Evolutionary conservation across 2,888 invertebrate species (phyloP), one percentile per base, ranked within the genome.

Genomic region (Lordiphosa andalusiaca): DNA sequence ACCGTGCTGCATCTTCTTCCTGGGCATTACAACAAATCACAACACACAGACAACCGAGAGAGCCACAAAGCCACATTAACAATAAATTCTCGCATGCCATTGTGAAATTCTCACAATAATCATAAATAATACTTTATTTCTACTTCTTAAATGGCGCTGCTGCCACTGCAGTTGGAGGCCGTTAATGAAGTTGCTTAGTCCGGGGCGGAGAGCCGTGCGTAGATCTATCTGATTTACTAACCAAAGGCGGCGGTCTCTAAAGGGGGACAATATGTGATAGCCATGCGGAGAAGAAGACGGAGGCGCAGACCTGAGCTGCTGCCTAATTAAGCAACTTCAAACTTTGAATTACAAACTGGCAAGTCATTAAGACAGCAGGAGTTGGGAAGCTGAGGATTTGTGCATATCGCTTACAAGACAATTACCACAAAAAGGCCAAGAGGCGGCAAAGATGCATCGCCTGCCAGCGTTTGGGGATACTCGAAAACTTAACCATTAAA

Each of bases 101-200:
- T 84, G 87, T 84, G 84, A 84, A 86, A 83, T 86, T 86, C 87
- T 86, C 87, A 87, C 87, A 85, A 84, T 85, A 80, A 85, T 84
- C 86, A 84, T 84, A 84, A 84, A 81, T 81, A 84, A 84, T 80
- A 84, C 75, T 78, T 80, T 78, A 84, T 78, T 84, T 84, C 74
- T 82, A 67, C 83, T 67, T 84, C 69, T 74, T 75, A 73, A 84
- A 78, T 82, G 78, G 66, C 73, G 64, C 42, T 52, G 60, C 58
- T 42, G 57, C 42, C 38, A 55, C 51, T 23, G 52, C 38, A 38
- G 64, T 19, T 40, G 50, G 30, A 3, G 9, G 30, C 55, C 52
- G 68, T 64, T 80, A 80, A 80, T 80, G 83, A 81, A 81, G 85
- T 84, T 84, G 76, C 76, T 57, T 49, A 23, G 25, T 39, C 23